Evolutionary conservation across 2,113 vertebrate genomes (phyloP), one percentile per base, ranked within the genome.

Genomic region (Lynx canadensis): DNA sequence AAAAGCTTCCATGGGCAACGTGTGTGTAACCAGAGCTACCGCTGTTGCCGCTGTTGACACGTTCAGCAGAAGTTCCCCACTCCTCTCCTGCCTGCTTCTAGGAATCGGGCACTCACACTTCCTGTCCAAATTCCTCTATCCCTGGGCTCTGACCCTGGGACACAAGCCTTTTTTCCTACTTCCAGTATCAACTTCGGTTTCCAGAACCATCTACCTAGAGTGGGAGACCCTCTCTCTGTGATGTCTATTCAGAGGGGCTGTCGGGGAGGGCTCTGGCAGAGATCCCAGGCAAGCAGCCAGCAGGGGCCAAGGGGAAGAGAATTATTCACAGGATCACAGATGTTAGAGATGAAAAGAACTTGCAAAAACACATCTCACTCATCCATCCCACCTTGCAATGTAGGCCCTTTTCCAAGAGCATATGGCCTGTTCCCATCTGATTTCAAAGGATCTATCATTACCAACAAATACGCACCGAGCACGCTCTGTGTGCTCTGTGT

Each of bases 331-430:
- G 82, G 68, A 91, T 95, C 91, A 83, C 97, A 97, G 95, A 97
- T 94, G 97, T 97, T 95, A 95, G 68, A 95, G 97, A 97, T 93
- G 68, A 97, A 97, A 97, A 97, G 95, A 97, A 96, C 92, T 93
- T 78, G 48, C 94, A 90, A 89, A 98, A 93, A 97, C 93, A 93
- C 82, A 83, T 68, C 86, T 95, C 97, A 91, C 91, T 96, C 97
- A 96, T 91, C 95, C 93, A 95, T 89, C 89, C 91, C 97, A 97
- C 96, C 98, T 97, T 95, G 92, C 63, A 29, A 74, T 79, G 69
- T 3, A 91, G 93, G 97, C 86, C 74, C 52, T 48, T 65, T 89
- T 95, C 95, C 89, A 96, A 93, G 96, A 98, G 41, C 96, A 96
- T 85, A 96, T 93, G 82, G 76, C 36, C 86, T 91, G 55, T 80